These are phyloP conservation scores for Rhabdophis nuchalis DNA, from an alignment of 2,797 vertebrate species.

Conservation along the genomic window DNA sequence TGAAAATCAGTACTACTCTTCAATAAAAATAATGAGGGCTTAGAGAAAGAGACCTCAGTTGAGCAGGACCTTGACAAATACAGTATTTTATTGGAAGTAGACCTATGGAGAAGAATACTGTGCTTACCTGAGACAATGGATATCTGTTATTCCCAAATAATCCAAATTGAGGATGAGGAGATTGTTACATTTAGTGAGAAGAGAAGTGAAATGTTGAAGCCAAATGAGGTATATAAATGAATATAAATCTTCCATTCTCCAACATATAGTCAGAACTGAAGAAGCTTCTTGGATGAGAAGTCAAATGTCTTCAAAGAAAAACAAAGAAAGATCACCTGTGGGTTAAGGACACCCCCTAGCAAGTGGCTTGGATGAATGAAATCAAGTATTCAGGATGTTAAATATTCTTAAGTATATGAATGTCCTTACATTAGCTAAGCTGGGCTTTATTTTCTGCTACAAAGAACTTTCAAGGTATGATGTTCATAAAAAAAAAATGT, in stretches of 20 bases:
- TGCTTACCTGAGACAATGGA: not conserved
- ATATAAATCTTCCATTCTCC: too few relatives aligned
- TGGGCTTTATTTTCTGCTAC: not conserved
- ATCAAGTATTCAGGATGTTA: not conserved
- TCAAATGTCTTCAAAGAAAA: too few relatives aligned
- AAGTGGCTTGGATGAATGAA: not conserved
- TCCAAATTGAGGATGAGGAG: not conserved
- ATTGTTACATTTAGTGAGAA: too few relatives aligned
- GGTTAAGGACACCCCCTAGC: not conserved
- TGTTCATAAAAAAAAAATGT: not conserved
- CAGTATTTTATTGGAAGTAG: not conserved
- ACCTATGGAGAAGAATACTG: too few relatives aligned
- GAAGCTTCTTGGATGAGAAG: too few relatives aligned
- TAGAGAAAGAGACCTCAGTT: not conserved
- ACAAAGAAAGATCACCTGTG: too few relatives aligned
- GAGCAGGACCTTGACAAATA: not conserved
- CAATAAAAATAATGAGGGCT: not conserved
- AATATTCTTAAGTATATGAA: not conserved
- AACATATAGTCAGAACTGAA: too few relatives aligned
- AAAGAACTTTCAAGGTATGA: not conserved
- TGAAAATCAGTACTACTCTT: not conserved
- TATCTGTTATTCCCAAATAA: not conserved
- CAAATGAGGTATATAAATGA: too few relatives aligned
- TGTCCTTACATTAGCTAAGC: not conserved
- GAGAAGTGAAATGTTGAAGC: too few relatives aligned